Evolutionary conservation across 2,113 vertebrate species (phyloP).

Genomic region (Indicator maculatus): DNA sequence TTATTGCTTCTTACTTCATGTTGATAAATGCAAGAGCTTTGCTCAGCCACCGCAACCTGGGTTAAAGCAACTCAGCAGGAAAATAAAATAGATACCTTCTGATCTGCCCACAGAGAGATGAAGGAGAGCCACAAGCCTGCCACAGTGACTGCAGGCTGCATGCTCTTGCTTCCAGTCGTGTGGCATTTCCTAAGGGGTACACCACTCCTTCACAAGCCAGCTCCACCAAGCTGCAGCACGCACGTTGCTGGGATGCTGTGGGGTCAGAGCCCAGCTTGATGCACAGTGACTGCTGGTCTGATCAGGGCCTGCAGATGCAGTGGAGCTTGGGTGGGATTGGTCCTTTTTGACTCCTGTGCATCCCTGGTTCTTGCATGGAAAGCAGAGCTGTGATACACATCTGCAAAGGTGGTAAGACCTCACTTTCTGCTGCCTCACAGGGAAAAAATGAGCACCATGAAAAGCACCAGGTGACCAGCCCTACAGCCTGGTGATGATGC

Average conservation of each 20-base stretch:
- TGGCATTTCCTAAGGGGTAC: neutral
- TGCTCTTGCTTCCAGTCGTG: neutral
- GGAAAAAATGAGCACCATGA: neutral
- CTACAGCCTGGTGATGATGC: neutral
- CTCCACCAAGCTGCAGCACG: neutral
- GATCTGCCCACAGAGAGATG: neutral
- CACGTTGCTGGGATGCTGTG: rapidly evolving
- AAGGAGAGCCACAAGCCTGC: neutral
- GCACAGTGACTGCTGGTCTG: no score
- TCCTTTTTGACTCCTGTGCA: neutral
- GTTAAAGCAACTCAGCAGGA: neutral
- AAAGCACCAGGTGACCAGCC: neutral
- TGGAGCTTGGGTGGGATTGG: neutral
- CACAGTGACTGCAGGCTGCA: neutral
- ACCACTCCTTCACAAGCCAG: neutral
- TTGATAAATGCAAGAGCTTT: neutral
- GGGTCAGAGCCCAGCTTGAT: neutral
- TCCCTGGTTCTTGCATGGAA: neutral
- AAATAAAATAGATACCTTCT: neutral
- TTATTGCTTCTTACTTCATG: constrained; percentile 7
- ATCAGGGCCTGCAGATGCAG: neutral
- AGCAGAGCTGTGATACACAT: neutral
- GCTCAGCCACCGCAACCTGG: neutral
- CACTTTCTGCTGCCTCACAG: neutral
- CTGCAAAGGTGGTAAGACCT: rapidly evolving